A percentile compares a stretch with the other conserved stretches of the same genome.
Evolutionary conservation across 2,113 vertebrate species (phyloP).

Genomic region (Rallus limicola): DNA sequence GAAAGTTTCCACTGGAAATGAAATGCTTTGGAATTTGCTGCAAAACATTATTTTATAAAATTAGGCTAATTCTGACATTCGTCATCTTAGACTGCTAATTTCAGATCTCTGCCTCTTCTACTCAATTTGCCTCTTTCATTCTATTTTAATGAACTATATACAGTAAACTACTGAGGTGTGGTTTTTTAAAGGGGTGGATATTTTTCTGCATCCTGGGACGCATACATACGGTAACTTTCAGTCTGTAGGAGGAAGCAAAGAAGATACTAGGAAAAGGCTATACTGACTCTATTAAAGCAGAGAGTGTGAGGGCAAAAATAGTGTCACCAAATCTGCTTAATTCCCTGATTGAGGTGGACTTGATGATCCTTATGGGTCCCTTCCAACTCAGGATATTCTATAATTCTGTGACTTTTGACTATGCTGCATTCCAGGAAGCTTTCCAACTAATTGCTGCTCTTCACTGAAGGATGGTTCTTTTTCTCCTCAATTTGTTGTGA

Average conservation of each 20-base stretch:
- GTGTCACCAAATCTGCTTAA: neutral
- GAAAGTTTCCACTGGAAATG: conserved; percentile 58
- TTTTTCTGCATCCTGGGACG: neutral
- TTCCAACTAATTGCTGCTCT: neutral
- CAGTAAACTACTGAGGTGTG: neutral
- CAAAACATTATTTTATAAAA: conserved; percentile 47
- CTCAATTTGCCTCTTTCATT: neutral
- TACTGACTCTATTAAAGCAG: neutral
- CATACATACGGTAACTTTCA: neutral
- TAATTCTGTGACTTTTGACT: neutral
- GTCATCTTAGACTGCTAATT: conserved; percentile 38
- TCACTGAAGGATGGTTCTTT: neutral
- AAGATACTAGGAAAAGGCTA: neutral
- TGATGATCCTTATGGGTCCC: too few species aligned
- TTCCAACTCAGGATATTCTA: too few species aligned
- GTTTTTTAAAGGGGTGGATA: neutral
- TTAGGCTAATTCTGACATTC: neutral
- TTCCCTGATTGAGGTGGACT: neutral
- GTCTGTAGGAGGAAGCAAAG: neutral
- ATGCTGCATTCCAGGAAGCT: neutral
- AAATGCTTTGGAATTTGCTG: conserved; percentile 56
- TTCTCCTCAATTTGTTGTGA: neutral
- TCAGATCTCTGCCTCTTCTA: neutral
- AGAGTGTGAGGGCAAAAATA: neutral
- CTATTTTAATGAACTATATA: neutral